These are phyloP conservation scores for Muntiacus muntjak DNA, from an alignment of 2,113 vertebrate genomes.

Conservation along the genomic window DNA sequence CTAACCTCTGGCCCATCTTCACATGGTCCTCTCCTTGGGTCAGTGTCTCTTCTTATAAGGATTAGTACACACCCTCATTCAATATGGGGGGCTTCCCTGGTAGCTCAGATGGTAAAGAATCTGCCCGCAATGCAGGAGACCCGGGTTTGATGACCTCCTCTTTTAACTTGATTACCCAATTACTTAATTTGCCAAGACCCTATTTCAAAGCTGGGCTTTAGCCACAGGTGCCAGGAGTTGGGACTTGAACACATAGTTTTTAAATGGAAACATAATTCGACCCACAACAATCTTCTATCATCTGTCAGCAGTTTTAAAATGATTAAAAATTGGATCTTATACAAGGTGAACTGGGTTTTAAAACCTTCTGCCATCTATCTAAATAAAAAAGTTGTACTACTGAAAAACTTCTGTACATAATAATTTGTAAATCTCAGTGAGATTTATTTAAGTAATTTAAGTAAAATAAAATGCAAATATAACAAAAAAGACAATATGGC, in stretches of 20 bases:
- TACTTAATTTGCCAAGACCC: background rate
- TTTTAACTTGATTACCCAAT: background rate
- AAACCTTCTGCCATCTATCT: background rate
- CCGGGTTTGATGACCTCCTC: background rate
- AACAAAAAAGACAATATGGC: background rate
- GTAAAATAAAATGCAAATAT: background rate
- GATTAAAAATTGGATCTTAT: background rate
- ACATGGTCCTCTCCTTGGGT: background rate
- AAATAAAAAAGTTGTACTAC: background rate
- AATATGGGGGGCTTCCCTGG: background rate
- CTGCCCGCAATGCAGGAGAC: background rate
- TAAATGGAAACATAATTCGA: background rate
- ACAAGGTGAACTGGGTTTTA: background rate
- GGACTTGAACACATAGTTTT: background rate
- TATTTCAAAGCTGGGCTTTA: background rate
- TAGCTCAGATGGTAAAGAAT: background rate
- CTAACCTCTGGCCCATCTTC: background rate
- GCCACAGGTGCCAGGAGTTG: background rate
- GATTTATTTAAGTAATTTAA: slow-evolving; percentile 7
- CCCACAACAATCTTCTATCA: background rate
- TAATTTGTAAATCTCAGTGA: background rate
- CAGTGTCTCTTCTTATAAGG: background rate
- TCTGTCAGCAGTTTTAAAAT: background rate
- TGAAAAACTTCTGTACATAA: background rate
- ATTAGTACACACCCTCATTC: background rate